phyloP scores from a whole-genome alignment of 2,113 vertebrate genomes.

The Ornithorhynchus anatinus region DNA sequence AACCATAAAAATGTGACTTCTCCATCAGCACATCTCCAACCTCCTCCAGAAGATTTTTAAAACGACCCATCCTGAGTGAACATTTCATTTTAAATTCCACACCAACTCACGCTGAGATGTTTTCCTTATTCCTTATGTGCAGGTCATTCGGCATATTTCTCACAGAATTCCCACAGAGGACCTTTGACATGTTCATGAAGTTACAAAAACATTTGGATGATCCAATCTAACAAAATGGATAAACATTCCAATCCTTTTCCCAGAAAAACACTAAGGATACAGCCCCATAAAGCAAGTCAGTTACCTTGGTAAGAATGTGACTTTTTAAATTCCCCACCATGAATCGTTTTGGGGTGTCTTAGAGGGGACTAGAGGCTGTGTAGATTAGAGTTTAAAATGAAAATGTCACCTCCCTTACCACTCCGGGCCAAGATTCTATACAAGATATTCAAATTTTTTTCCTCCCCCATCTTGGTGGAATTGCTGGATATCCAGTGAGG shows the following conservation, averaged over 20 bases:
- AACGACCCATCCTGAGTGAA: slow-evolving; percentile 53
- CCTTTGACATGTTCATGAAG: slow-evolving; percentile 70
- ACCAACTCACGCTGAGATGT: slow-evolving; percentile 69
- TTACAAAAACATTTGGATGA: slow-evolving; percentile 75
- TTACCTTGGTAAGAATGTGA: slow-evolving; percentile 35
- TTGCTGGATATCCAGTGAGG: not conserved
- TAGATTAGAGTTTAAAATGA: slow-evolving; percentile 22
- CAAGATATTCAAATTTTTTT: not conserved
- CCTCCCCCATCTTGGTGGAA: slow-evolving; percentile 20
- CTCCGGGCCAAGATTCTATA: slow-evolving; percentile 1
- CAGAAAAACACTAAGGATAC: slow-evolving; percentile 58
- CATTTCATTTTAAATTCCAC: slow-evolving; percentile 68
- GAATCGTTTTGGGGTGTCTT: slow-evolving; percentile 1
- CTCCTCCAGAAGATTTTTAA: slow-evolving; percentile 47
- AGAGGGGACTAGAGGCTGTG: slow-evolving; percentile 18
- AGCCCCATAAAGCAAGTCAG: slow-evolving; percentile 31
- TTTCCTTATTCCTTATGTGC: slow-evolving; percentile 70
- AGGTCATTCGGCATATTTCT: slow-evolving; percentile 75
- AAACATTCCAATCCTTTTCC: slow-evolving; percentile 60
- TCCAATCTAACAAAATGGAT: slow-evolving; percentile 53
- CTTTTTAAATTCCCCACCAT: slow-evolving; percentile 39
- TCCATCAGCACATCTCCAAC: slow-evolving; percentile 32
- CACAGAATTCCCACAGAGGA: slow-evolving; percentile 77
- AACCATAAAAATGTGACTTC: slow-evolving; percentile 3
- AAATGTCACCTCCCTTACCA: slow-evolving; percentile 18